These are phyloP conservation scores for Epinotia bilunana DNA, from an alignment of 2,888 invertebrate species.

Conservation along the genomic window DNA sequence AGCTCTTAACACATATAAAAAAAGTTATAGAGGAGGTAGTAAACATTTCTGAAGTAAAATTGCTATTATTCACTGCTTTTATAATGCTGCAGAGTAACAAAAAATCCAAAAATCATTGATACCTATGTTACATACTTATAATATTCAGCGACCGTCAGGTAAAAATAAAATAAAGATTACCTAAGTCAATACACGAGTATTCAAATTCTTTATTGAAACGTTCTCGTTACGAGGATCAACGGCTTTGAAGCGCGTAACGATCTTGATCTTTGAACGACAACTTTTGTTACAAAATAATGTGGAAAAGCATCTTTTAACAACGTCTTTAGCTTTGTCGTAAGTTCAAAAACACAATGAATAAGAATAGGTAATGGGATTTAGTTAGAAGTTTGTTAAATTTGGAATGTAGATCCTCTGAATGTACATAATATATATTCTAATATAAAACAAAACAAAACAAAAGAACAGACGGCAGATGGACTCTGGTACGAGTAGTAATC, in stretches of 20 bases:
- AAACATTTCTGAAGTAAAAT: no score
- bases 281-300: conserved; percentile 50
- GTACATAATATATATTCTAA: no score
- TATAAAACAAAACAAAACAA: no score
- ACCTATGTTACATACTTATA: no score
- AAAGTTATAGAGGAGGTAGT: no score
- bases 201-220: conserved; percentile 3
- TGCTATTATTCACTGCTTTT: no score
- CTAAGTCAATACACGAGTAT: neutral
- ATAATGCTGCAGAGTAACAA: no score
- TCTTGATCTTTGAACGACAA: conserved; percentile 46
- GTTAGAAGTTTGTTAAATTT: neutral
- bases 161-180: neutral
- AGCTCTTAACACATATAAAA: no score
- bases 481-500: no score
- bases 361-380: neutral
- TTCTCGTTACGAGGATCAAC: conserved; percentile 48
- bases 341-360: conserved; percentile 23
- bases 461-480: no score
- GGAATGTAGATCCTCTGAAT: neutral
- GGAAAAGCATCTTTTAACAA: conserved; percentile 55
- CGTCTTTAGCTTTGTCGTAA: conserved; percentile 48
- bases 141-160: no score
- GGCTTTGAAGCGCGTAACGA: conserved; percentile 53
- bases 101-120: no score